Evolutionary conservation across 2,888 invertebrate species (phyloP).

Genomic region (Acleris sparsana): DNA sequence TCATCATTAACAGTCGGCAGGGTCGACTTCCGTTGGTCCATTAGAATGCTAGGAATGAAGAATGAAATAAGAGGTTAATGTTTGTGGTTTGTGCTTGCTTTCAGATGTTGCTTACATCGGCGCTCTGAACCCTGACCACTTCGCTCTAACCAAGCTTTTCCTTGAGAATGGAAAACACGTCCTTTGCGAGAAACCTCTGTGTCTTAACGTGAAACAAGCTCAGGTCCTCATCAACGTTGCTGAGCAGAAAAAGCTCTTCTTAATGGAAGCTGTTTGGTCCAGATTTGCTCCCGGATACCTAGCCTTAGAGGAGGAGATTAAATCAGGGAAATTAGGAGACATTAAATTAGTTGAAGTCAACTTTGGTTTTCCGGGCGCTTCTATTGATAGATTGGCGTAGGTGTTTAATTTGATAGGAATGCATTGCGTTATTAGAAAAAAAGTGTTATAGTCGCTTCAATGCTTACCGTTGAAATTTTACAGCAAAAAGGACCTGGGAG

Average conservation of each 20-base stretch:
- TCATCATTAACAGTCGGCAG: too few species aligned
- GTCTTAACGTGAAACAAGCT: conserved; percentile 90
- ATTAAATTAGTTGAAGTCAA: conserved; percentile 85
- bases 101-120: conserved; percentile 95
- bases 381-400: conserved; percentile 61
- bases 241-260: conserved; percentile 87
- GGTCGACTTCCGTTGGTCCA: background rate
- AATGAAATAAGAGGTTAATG: background rate
- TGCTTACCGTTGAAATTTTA: conserved; percentile 37
- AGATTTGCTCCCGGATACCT: conserved; percentile 91
- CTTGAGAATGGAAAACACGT: conserved; percentile 93
- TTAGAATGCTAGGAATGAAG: background rate
- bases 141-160: conserved; percentile 87
- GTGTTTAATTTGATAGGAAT: conserved; percentile 2
- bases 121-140: conserved; percentile 89
- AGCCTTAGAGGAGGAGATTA: conserved; percentile 86
- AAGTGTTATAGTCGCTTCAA: too few species aligned
- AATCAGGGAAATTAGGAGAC: conserved; percentile 87
- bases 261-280: conserved; percentile 96
- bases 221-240: conserved; percentile 87
- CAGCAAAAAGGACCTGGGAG: conserved; percentile 88
- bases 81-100: conserved; percentile 40
- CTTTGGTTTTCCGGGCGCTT: conserved; percentile 86
- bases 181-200: conserved; percentile 95
- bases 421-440: too few species aligned